phyloP scores from a whole-genome alignment of 2,113 vertebrate genomes.

The Clarias gariepinus region DNA sequence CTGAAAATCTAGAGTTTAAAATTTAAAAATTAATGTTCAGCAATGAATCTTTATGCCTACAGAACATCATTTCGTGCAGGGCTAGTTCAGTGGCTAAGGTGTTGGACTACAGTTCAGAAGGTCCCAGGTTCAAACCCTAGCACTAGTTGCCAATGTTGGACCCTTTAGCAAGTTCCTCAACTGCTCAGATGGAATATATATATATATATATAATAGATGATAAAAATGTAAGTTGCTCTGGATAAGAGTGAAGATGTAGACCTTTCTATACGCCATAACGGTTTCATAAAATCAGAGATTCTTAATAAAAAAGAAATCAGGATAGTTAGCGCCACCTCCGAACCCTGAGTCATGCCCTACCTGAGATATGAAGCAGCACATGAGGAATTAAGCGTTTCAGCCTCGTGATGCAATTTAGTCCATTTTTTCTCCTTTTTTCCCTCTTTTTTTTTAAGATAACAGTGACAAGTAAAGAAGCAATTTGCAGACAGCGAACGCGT shows the following conservation, averaged over 20 bases:
- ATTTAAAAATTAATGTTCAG: background rate
- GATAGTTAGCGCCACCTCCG: background rate
- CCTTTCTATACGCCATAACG: background rate
- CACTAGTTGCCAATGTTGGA: no score
- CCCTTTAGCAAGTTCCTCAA: no score
- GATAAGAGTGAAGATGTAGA: background rate
- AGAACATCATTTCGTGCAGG: no score
- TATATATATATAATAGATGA: no score
- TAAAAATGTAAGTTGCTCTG: no score
- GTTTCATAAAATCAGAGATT: background rate
- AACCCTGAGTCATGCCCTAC: background rate
- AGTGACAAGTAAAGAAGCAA: constrained; percentile 13
- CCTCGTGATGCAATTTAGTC: background rate
- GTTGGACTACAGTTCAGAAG: no score
- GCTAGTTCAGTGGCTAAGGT: no score
- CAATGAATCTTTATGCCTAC: background rate
- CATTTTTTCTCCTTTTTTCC: background rate
- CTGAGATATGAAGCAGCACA: background rate
- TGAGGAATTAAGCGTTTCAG: background rate
- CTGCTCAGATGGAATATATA: no score
- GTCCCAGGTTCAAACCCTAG: no score
- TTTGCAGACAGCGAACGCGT: background rate
- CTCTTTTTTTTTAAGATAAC: background rate
- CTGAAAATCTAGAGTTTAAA: no score
- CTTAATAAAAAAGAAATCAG: background rate